Evolutionary conservation across 2,797 vertebrate species (phyloP).

Genomic region (Rhabdophis nuchalis): DNA sequence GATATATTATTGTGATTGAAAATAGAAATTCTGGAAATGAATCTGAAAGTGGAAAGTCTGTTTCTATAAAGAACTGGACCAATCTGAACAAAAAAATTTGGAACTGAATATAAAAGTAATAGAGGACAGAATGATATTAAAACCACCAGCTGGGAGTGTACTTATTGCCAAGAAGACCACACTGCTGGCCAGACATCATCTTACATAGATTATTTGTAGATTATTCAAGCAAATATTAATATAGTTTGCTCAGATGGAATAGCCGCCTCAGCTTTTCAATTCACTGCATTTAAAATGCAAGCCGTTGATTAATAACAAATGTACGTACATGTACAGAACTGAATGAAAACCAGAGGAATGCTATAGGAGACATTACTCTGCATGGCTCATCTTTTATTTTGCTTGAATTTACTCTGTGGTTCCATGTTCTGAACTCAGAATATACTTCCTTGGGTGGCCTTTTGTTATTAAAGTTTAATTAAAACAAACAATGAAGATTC

Average conservation of each 20-base stretch:
- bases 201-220: constrained; percentile 65
- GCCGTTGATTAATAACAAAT: constrained; percentile 65
- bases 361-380: not conserved
- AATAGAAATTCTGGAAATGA: constrained; percentile 14
- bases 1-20: not conserved
- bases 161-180: constrained; percentile 64
- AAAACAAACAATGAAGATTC: constrained; percentile 10
- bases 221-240: constrained; percentile 74
- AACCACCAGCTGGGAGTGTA: constrained; percentile 42
- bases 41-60: constrained; percentile 8
- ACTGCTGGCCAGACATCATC: constrained; percentile 66
- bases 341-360: constrained; percentile 56
- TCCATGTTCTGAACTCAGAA: constrained; percentile 18
- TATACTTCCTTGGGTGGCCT: constrained; percentile 34
- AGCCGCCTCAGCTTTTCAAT: constrained; percentile 64
- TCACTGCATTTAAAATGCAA: constrained; percentile 48
- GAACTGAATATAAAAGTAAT: constrained; percentile 26
- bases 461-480: constrained; percentile 11
- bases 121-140: constrained; percentile 53
- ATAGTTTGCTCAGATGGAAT: constrained; percentile 70
- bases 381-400: constrained; percentile 29
- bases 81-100: constrained; percentile 35
- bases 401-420: constrained; percentile 37
- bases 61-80: constrained; percentile 23
- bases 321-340: constrained; percentile 54